Evolutionary conservation across 2,113 vertebrate genomes (phyloP).

Genomic region (Corydoras maculifer): DNA sequence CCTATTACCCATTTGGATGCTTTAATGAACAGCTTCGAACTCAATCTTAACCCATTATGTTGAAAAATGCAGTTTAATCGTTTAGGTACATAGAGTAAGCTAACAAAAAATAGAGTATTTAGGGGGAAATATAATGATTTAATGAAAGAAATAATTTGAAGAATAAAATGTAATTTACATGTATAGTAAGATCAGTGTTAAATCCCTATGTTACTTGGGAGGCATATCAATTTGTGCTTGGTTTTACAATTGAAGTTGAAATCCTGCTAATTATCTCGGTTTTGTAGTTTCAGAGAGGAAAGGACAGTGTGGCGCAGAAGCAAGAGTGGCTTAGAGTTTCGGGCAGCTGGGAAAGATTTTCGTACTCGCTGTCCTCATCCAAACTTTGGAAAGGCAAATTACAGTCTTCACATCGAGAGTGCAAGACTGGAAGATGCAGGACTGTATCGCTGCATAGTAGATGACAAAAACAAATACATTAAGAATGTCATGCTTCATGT

Average conservation of each 20-base stretch:
- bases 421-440: conserved; percentile 55
- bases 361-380: conserved; percentile 42
- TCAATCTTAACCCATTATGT: too few relatives aligned
- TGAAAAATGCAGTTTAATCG: too few relatives aligned
- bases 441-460: conserved; percentile 49
- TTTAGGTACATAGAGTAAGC: too few relatives aligned
- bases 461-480: rapidly evolving
- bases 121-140: too few relatives aligned
- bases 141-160: too few relatives aligned
- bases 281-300: neutral
- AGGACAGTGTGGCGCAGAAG: conserved; percentile 61
- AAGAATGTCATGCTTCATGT: conserved; percentile 51
- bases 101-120: too few relatives aligned
- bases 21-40: too few relatives aligned
- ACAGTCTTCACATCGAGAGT: conserved; percentile 51
- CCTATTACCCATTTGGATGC: neutral
- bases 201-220: too few relatives aligned
- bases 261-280: neutral
- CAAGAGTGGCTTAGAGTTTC: conserved; percentile 55
- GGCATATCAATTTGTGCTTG: too few relatives aligned
- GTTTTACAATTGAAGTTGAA: neutral
- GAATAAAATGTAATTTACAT: too few relatives aligned
- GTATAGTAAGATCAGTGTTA: too few relatives aligned
- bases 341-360: conserved; percentile 29
- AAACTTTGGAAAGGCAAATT: conserved; percentile 43